Percentiles rank a stretch among this genome's conserved stretches.
These are phyloP conservation scores for Arizona elegans DNA, from an alignment of 2,113 vertebrate species.

Conservation along the genomic window DNA sequence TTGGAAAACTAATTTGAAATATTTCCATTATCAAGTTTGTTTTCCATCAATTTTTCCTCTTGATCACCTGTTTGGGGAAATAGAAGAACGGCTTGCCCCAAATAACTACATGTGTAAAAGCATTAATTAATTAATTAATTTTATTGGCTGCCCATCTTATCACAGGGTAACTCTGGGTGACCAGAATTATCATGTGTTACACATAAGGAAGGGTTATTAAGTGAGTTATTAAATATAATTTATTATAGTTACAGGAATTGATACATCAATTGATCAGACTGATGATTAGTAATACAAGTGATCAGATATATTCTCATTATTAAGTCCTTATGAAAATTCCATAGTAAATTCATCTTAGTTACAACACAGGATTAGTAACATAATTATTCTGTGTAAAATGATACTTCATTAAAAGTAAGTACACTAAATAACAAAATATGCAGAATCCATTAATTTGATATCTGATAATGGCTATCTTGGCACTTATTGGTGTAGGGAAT, in stretches of 20 bases:
- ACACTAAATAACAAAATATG: fast-evolving
- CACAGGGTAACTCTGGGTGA: no score
- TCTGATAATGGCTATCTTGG: background rate
- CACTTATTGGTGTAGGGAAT: background rate
- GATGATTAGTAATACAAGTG: background rate
- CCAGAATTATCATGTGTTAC: no score
- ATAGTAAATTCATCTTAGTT: background rate
- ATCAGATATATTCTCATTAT: background rate
- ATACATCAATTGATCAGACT: background rate
- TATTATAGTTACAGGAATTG: background rate
- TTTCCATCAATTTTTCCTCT: background rate
- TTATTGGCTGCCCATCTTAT: no score
- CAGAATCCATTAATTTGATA: fast-evolving
- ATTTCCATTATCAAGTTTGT: background rate
- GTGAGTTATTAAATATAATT: background rate
- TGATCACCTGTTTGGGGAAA: background rate
- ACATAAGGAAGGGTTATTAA: background rate
- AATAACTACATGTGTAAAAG: background rate
- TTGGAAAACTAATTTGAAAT: background rate
- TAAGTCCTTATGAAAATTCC: background rate
- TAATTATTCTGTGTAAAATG: fast-evolving
- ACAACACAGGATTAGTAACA: background rate
- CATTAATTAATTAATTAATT: no score
- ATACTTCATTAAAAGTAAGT: background rate
- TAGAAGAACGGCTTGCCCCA: background rate